A percentile compares a stretch with the other conserved stretches of the same genome.
These are phyloP conservation scores for Arrhamphus sclerolepis DNA, from an alignment of 2,797 vertebrate species.

Conservation along the genomic window DNA sequence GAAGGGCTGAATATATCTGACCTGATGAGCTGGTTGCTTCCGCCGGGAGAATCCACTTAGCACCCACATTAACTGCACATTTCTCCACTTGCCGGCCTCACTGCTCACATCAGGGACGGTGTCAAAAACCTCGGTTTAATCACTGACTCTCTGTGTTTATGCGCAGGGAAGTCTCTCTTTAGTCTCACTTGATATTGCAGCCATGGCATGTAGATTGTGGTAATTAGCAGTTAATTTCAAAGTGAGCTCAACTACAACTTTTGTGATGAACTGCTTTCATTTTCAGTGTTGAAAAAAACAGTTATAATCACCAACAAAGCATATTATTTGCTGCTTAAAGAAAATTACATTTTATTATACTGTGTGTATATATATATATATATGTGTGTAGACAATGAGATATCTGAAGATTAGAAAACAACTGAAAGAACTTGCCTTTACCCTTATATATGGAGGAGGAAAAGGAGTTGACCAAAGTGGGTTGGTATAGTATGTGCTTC, in stretches of 20 bases:
- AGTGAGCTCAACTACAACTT: slow-evolving; percentile 27
- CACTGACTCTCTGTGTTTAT: slow-evolving; percentile 19
- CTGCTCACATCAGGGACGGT: slow-evolving; percentile 43
- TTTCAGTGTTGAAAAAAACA: too few species aligned
- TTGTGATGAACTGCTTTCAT: slow-evolving; percentile 20
- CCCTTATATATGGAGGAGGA: not conserved
- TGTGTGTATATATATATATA: not conserved
- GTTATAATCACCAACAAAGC: not conserved
- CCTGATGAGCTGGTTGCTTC: slow-evolving; percentile 29
- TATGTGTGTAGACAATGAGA: too few species aligned
- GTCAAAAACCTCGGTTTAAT: slow-evolving; percentile 58
- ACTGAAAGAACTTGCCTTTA: slow-evolving; percentile 11
- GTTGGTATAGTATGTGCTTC: not conserved
- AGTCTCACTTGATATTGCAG: slow-evolving; percentile 2
- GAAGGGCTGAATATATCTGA: slow-evolving; percentile 26
- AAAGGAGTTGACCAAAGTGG: not conserved
- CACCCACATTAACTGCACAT: slow-evolving; percentile 46
- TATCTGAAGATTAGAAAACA: slow-evolving; percentile 8
- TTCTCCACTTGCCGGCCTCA: slow-evolving; percentile 28
- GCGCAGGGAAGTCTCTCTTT: not conserved
- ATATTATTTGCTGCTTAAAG: not conserved
- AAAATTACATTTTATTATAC: slow-evolving; percentile 14
- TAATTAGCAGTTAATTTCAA: slow-evolving; percentile 56
- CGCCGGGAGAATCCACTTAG: slow-evolving; percentile 63
- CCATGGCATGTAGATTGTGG: slow-evolving; percentile 13